Base-by-base conservation (phyloP, 1,140 invertebrate species). In the Schlechtendalia chinensis region DNA sequence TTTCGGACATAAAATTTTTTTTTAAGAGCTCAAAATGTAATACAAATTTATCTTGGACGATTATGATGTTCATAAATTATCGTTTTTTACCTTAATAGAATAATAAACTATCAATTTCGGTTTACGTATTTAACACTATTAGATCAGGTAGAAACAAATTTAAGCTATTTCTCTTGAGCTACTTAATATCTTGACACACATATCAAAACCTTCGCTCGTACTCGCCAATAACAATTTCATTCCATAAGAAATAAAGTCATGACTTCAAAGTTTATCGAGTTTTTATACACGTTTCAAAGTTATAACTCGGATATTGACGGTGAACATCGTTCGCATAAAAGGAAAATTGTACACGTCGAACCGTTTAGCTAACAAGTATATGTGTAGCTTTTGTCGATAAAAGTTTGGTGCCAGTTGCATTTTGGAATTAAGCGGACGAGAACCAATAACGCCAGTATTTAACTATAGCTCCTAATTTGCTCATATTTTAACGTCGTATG, bases 241-340 rank as follows among this genome's bases (percentile, higher is more conserved):
- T 22, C 47, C 45, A 27, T 5, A 24, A 24, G 22, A 14, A 50
- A 50, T n/a, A 69, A 50, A 69, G 67, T 69, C 67, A 50, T n/a
- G 45, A 50, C 12, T 69, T 50, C 22, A 24, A 50, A 69, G 22
- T 47, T 69, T 69, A 27, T 19, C 6, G 22, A 69, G 50, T 69
- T 69, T 69, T 69, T 69, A 12, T 6, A 50, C 39, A 22, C 39
- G 6, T 50, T 50, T 69, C 45, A 69, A 69, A 69, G 39, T 69
- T 39, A 50, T 50, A 50, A 69, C 67, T 27, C 6, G 39, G 22
- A 39, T 22, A 27, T 69, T 50, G 45, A 69, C 39, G 65, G 6
- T 17, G 45, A 12, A 69, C 5, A 47, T 69, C 12, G 14, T 16
- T 16, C 39, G 14, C 39, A 69, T 22, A 69, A 69, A 69, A 69